These are phyloP conservation scores for Cydia splendana DNA, from an alignment of 1,140 invertebrate species.

Conservation along the genomic window DNA sequence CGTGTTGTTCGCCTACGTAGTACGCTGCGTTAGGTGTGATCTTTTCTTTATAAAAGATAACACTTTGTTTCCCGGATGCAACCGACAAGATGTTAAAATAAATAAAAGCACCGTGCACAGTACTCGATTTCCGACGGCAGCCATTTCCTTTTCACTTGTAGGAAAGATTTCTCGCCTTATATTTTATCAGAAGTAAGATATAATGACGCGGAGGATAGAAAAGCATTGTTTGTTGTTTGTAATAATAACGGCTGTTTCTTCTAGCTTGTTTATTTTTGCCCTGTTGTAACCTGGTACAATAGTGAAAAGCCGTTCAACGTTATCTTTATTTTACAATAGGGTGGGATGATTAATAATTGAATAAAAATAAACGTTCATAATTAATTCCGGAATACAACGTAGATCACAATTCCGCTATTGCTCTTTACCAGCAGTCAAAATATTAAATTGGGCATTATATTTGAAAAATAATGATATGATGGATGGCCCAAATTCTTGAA, in stretches of 20 bases:
- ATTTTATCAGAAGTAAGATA: conserved; percentile 23
- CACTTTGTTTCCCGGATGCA: conserved; percentile 53
- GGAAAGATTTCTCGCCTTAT: conserved; percentile 47
- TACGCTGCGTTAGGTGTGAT: conserved; percentile 50
- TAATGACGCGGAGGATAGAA: neutral
- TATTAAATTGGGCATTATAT: no score
- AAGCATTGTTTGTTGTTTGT: conserved; percentile 22
- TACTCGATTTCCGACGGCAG: conserved; percentile 54
- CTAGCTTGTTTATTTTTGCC: neutral
- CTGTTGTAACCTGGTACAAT: neutral
- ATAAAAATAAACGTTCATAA: no score
- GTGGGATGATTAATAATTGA: no score
- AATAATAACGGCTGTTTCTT: neutral
- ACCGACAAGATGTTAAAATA: conserved; percentile 59
- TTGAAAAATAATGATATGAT: no score
- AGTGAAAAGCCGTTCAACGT: neutral
- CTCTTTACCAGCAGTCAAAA: no score
- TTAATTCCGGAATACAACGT: no score
- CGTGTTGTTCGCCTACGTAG: no score
- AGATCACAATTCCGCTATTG: no score
- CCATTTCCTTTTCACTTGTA: conserved; percentile 45
- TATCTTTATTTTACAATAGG: neutral
- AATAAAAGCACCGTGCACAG: conserved; percentile 50
- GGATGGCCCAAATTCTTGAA: no score
- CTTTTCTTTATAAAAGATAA: conserved; percentile 50